Conservation (phyloP, 2,797 vertebrate species). For the Gallinago stenura region DNA sequence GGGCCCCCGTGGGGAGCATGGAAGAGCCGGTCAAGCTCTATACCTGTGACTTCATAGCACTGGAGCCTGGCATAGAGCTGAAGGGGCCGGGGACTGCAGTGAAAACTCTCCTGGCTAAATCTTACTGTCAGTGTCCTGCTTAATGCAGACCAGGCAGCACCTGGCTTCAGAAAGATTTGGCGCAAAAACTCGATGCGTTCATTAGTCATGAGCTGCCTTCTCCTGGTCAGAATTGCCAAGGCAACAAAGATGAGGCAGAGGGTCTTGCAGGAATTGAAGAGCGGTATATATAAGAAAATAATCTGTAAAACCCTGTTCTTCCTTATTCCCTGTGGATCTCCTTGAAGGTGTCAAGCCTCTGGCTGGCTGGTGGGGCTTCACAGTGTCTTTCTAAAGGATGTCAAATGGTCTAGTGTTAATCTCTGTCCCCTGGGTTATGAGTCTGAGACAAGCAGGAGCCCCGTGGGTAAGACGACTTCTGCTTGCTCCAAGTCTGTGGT, state of each 20-base stretch:
- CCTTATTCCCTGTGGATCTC: background rate
- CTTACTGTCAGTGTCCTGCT: background rate
- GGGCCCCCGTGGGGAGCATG: background rate
- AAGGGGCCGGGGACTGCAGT: background rate
- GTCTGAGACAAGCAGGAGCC: background rate
- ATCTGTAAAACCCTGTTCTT: background rate
- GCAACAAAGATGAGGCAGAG: background rate
- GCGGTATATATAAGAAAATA: background rate
- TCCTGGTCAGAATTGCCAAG: background rate
- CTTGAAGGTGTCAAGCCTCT: background rate
- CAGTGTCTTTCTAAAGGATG: background rate
- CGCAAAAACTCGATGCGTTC: background rate
- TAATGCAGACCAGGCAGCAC: background rate
- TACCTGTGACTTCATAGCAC: background rate
- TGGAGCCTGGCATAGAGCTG: background rate
- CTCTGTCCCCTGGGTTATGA: background rate
- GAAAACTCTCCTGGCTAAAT: background rate
- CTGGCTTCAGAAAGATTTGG: background rate
- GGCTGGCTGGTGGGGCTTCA: background rate
- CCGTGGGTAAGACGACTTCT: background rate
- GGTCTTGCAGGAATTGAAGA: background rate
- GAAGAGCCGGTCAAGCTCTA: background rate
- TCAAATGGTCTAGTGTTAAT: background rate
- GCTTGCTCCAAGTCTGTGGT: background rate
- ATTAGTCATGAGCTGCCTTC: background rate